A percentile compares a stretch with the other conserved stretches of the same genome.
These are phyloP conservation scores for Strigops habroptila DNA, from an alignment of 2,113 vertebrate genomes.

Conservation along the genomic window DNA sequence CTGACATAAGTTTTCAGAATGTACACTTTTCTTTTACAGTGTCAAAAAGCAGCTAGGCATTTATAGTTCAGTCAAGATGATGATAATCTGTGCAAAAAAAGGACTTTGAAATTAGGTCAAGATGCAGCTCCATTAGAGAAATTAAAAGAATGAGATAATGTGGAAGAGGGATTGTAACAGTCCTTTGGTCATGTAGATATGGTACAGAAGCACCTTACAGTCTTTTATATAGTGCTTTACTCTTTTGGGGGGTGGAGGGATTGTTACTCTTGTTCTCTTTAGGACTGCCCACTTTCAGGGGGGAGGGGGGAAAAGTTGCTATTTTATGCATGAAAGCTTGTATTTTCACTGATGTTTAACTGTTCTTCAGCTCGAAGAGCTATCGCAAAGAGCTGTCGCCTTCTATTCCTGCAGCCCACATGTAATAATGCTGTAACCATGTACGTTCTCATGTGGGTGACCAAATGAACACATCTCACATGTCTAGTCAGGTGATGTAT, in stretches of 20 bases:
- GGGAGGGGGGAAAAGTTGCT: background rate
- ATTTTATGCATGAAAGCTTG: background rate
- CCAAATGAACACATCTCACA: background rate
- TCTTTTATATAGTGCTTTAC: background rate
- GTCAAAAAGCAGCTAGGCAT: background rate
- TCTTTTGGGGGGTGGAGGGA: background rate
- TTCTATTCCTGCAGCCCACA: fast-evolving
- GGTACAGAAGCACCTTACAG: background rate
- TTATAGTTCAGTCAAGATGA: background rate
- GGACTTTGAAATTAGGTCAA: background rate
- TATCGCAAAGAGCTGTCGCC: background rate
- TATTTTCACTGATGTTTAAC: background rate
- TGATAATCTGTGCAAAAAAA: background rate
- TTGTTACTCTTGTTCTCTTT: background rate
- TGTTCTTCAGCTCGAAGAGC: background rate
- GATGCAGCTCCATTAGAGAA: background rate
- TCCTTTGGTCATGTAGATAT: background rate
- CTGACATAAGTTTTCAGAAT: background rate
- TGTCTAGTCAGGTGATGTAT: background rate
- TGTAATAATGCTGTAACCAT: background rate
- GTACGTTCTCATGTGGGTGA: background rate
- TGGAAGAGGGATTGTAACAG: background rate
- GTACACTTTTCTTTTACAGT: background rate
- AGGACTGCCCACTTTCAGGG: background rate
- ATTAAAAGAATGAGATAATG: background rate